Base-by-base conservation (phyloP, 2,888 invertebrate genomes). In the Pasiphila rectangulata region DNA sequence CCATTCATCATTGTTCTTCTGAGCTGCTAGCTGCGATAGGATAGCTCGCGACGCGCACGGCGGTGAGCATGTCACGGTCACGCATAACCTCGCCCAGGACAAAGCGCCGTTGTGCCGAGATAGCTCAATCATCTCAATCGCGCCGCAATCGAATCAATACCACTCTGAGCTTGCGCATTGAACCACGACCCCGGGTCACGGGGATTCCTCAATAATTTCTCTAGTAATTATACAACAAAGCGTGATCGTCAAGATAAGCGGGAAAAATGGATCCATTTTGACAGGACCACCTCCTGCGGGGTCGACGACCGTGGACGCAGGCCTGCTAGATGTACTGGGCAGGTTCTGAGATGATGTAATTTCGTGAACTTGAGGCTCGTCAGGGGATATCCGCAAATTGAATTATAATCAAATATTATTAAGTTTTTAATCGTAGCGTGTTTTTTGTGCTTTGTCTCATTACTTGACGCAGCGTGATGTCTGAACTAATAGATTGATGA, bases 191-290 rank as follows among this genome's bases (percentile, higher is more conserved):
- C 43, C 35, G 47, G 67, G 62, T 62, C 63, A 56, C 46, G 42
- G 46, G 45, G 53, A 44, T 51, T 16, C 48, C 41, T 37, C n/a
- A n/a, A 63, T 67, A 59, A 64, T 69, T 63, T 63, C 60, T 56
- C 60, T 49, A 59, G 61, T 74, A 75, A 76, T 75, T 75, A 75
- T 63, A 66, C 59, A 67, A 77, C 75, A 75, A 75, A 74, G 71
- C 61, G 47, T 55, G 73, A 71, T 73, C 64, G 57, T 62, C 53
- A 54, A 70, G 75, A 76, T 75, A 75, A 69, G 66, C 63, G 63
- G 56, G 61, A 71, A 75, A 75, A 72, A 74, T 72, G 62, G 67
- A 59, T 61, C 47, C 61, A 53, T 68, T 66, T 59, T 67, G 70
- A 65, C 67, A 64, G 67, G 67, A 67, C 65, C 68, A 63, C 66